These are phyloP conservation scores for Vidua chalybeata DNA, from an alignment of 2,113 vertebrate species.

Conservation along the genomic window DNA sequence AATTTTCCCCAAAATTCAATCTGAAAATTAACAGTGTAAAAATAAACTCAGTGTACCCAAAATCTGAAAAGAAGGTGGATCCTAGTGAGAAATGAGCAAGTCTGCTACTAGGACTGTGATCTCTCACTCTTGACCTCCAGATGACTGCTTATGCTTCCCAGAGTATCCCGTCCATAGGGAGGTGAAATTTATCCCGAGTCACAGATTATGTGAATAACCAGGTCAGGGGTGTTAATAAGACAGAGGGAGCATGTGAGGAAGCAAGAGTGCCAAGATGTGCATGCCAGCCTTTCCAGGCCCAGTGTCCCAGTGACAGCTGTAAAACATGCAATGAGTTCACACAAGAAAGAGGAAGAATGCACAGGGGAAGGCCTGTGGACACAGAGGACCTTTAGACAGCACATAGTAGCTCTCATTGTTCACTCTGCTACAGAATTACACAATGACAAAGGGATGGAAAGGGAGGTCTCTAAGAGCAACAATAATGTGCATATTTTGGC, in stretches of 20 bases:
- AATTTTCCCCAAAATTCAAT: not conserved
- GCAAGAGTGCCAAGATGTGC: accelerated
- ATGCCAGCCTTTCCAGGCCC: not conserved
- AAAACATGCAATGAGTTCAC: not conserved
- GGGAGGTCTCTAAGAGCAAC: not conserved
- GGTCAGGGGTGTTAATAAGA: not conserved
- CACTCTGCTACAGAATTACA: not conserved
- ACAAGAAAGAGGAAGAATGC: not conserved
- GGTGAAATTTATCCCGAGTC: not conserved
- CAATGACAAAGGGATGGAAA: not conserved
- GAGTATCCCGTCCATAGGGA: not conserved
- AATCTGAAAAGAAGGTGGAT: not conserved
- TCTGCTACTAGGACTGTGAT: not conserved
- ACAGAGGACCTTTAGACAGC: not conserved
- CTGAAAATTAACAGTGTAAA: not conserved
- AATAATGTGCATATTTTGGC: not conserved
- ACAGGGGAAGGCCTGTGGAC: not conserved
- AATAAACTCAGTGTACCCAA: not conserved
- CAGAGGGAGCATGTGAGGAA: not conserved
- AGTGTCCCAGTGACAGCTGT: not conserved
- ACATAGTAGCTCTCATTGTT: not conserved
- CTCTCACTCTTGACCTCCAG: not conserved
- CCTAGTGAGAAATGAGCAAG: not conserved
- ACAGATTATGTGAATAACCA: not conserved
- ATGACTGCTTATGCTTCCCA: not conserved